Percentiles rank a stretch among this genome's conserved stretches.
Conservation (phyloP, 2,797 vertebrate species). For the Clarias laeviceps region DNA sequence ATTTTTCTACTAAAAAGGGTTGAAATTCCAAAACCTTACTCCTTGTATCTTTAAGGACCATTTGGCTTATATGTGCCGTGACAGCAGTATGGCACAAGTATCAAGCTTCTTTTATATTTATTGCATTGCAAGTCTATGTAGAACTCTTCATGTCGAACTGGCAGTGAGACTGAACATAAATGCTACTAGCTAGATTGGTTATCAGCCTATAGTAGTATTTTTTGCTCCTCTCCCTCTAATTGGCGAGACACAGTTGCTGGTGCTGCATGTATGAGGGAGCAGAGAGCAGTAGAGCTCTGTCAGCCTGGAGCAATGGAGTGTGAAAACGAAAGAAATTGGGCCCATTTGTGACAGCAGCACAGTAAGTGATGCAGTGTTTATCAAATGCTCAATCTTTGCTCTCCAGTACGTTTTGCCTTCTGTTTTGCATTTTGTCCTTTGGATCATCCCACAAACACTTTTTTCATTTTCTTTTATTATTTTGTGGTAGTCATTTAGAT, state of each 20-base stretch:
- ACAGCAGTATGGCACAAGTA: not conserved
- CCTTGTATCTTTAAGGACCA: not conserved
- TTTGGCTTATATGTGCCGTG: not conserved
- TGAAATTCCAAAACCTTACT: not conserved
- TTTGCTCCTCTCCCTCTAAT: slow-evolving; percentile 62
- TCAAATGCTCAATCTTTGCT: slow-evolving; percentile 28
- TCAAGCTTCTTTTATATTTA: slow-evolving; percentile 30
- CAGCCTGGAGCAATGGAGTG: slow-evolving; percentile 65
- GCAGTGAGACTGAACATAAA: slow-evolving; percentile 31
- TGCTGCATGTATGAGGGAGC: slow-evolving; percentile 51
- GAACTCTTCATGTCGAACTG: slow-evolving; percentile 36
- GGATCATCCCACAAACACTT: slow-evolving; percentile 3
- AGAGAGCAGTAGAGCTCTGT: slow-evolving; percentile 62
- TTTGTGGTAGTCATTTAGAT: slow-evolving; percentile 2
- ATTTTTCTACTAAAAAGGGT: not conserved
- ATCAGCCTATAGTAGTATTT: slow-evolving; percentile 42
- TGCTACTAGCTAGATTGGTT: slow-evolving; percentile 55
- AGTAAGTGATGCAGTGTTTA: slow-evolving; percentile 49
- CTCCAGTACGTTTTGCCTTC: slow-evolving; percentile 21
- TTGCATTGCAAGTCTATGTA: slow-evolving; percentile 21
- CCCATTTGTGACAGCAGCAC: slow-evolving; percentile 57
- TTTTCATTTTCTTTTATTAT: not conserved
- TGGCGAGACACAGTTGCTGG: slow-evolving; percentile 59
- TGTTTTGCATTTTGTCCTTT: slow-evolving; percentile 18
- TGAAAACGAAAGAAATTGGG: slow-evolving; percentile 64